These are phyloP conservation scores for Rhinella marina DNA, from an alignment of 2,797 vertebrate genomes.

Conservation along the genomic window DNA sequence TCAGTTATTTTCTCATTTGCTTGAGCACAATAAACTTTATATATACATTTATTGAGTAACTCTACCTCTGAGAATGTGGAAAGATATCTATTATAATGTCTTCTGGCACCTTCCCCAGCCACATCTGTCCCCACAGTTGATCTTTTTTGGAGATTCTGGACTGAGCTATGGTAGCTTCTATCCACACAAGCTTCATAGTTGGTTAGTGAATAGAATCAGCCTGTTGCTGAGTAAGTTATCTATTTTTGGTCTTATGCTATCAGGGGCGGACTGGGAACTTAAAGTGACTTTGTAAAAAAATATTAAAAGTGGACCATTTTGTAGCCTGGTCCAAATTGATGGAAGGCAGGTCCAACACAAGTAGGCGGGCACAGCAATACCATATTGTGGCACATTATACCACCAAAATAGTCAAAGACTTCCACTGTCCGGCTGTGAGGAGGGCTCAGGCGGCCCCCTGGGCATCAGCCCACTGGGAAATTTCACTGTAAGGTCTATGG, in stretches of 20 bases:
- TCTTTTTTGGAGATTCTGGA: neutral
- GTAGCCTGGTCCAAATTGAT: too few relatives aligned
- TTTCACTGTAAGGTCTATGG: too few relatives aligned
- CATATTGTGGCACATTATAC: too few relatives aligned
- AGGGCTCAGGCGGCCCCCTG: too few relatives aligned
- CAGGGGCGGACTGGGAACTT: neutral
- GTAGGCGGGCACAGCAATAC: too few relatives aligned
- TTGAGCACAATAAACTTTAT: constrained; percentile 6
- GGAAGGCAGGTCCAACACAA: too few relatives aligned
- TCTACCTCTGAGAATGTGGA: neutral
- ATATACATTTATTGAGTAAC: neutral
- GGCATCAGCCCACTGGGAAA: too few relatives aligned
- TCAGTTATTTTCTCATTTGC: constrained; percentile 26
- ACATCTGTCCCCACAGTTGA: neutral
- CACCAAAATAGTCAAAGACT: too few relatives aligned
- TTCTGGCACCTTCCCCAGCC: neutral
- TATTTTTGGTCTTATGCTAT: neutral
- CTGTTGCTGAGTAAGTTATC: neutral
- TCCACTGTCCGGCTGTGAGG: too few relatives aligned
- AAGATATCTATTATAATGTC: neutral
- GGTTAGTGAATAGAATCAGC: neutral
- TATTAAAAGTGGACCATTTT: too few relatives aligned
- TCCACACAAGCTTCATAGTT: neutral
- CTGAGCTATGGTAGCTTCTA: neutral
- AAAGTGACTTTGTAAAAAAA: too few relatives aligned